phyloP scores from a whole-genome alignment of 2,113 vertebrate genomes.

The Galbula dea region DNA sequence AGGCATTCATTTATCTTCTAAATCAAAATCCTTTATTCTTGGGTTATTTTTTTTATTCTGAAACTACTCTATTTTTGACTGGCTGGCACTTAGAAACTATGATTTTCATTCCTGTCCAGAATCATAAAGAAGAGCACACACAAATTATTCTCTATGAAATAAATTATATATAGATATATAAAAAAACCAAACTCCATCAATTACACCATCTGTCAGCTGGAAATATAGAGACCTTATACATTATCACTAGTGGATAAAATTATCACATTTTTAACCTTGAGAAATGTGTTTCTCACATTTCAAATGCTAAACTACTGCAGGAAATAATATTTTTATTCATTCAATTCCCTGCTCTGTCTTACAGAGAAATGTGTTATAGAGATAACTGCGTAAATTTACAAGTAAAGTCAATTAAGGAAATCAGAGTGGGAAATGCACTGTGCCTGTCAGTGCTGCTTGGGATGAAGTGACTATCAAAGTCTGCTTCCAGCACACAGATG shows the following conservation, averaged over 20 bases:
- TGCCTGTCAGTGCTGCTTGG: neutral
- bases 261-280: neutral
- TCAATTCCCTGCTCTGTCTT: neutral
- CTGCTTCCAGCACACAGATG: fast-evolving
- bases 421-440: neutral
- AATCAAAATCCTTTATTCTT: neutral
- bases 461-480: neutral
- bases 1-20: neutral
- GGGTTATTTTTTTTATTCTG: neutral
- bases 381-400: neutral
- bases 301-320: neutral
- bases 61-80: neutral
- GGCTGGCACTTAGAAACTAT: neutral
- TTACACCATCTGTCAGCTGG: neutral
- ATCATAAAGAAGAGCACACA: neutral
- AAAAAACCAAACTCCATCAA: neutral
- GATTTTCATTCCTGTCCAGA: neutral
- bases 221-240: neutral
- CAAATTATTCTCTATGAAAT: neutral
- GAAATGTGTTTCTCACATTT: neutral
- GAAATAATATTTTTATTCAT: neutral
- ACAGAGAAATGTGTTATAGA: neutral
- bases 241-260: neutral
- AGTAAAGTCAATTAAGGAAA: neutral
- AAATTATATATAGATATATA: neutral